Conservation (phyloP, 2,113 vertebrate species). For the Seriola dumerili region DNA sequence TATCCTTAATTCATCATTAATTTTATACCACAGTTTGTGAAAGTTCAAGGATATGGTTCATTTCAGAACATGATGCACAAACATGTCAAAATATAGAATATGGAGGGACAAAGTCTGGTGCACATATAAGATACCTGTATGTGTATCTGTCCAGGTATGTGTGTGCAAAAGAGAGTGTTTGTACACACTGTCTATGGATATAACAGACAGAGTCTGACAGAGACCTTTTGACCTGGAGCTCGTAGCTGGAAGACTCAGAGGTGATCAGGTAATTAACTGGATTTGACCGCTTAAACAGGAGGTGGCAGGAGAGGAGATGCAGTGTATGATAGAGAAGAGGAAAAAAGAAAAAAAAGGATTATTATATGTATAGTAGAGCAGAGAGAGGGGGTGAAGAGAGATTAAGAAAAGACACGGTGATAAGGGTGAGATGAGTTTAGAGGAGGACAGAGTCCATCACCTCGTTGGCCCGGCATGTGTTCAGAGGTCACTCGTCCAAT, state of each 20-base stretch:
- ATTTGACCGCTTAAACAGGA: conserved; percentile 36
- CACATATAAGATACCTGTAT: background rate
- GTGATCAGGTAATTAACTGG: conserved; percentile 42
- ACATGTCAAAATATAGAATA: background rate
- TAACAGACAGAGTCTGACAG: conserved; percentile 29
- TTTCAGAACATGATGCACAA: background rate
- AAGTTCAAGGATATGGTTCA: background rate
- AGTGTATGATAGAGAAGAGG: background rate
- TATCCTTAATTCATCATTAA: background rate
- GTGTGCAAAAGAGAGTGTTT: background rate
- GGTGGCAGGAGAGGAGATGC: conserved; percentile 16
- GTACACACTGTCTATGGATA: background rate
- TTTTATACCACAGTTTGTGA: background rate
- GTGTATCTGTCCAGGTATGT: background rate
- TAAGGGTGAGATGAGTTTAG: conserved; percentile 2
- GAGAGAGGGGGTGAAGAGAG: conserved; percentile 12
- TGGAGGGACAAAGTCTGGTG: background rate
- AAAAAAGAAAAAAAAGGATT: background rate
- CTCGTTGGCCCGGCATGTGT: conserved; percentile 29
- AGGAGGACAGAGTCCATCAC: conserved; percentile 34
- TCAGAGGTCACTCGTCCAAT: conserved; percentile 68
- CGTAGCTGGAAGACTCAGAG: conserved; percentile 22
- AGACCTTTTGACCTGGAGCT: conserved; percentile 39
- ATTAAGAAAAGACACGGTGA: conserved; percentile 23
- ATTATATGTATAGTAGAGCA: background rate